Evolutionary conservation across 1,140 invertebrate species (phyloP).

Genomic region (Drosophila bipectinata): DNA sequence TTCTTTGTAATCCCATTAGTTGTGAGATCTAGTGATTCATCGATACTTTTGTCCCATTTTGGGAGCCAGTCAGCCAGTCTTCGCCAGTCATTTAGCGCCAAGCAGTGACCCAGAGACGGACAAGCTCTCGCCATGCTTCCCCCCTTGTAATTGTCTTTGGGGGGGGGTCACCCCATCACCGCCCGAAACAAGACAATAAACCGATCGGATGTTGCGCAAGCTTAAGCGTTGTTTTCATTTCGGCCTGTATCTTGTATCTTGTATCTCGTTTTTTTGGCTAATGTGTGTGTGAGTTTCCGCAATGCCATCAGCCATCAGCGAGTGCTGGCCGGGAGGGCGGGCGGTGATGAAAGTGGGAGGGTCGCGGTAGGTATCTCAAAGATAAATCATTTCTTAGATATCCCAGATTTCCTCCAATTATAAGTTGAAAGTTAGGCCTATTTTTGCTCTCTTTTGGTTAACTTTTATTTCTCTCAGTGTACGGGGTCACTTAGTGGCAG

Average conservation of each 20-base stretch:
- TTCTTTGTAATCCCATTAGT: slow-evolving; percentile 17
- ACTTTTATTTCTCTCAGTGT: not conserved
- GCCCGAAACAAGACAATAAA: slow-evolving; percentile 30
- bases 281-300: slow-evolving; percentile 60
- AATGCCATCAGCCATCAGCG: slow-evolving; percentile 25
- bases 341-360: slow-evolving; percentile 19
- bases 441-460: not conserved
- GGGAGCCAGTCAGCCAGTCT: not conserved
- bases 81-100: slow-evolving; percentile 52
- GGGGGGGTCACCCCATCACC: too few species aligned
- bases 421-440: too few species aligned
- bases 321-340: not conserved
- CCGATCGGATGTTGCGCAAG: slow-evolving; percentile 74
- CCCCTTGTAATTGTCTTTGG: not conserved
- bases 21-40: slow-evolving; percentile 28
- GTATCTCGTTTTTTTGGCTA: not conserved
- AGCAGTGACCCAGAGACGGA: slow-evolving; percentile 52
- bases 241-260: slow-evolving; percentile 20
- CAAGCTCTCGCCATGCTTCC: slow-evolving; percentile 13
- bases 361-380: not conserved
- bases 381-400: not conserved
- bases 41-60: slow-evolving; percentile 28
- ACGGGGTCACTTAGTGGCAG: slow-evolving; percentile 7
- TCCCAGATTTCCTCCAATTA: too few species aligned
- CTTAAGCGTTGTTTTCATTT: slow-evolving; percentile 34